Evolutionary conservation across 2,797 vertebrate species (phyloP).

Genomic region (Schizopygopsis pylzovi): DNA sequence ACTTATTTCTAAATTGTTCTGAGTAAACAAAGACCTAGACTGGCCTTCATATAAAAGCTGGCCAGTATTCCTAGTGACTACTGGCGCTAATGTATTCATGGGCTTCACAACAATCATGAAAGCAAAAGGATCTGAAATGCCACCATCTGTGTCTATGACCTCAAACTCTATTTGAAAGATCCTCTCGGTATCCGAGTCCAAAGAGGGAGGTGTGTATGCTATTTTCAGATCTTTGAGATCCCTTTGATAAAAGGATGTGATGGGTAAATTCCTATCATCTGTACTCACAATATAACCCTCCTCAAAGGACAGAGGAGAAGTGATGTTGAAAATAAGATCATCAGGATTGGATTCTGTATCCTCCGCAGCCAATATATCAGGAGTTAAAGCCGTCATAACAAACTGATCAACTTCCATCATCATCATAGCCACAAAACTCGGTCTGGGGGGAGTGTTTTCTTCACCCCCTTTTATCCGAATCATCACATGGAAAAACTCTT

Average conservation of each 20-base stretch:
- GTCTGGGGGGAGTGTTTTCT: constrained; percentile 90
- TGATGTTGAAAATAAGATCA: constrained; percentile 92
- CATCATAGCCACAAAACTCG: constrained; percentile 95
- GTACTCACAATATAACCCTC: constrained; percentile 95
- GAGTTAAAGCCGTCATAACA: constrained; percentile 91
- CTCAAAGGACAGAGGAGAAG: constrained; percentile 85
- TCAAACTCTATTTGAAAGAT: constrained; percentile 93
- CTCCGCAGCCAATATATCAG: constrained; percentile 92
- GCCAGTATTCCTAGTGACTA: constrained; percentile 90
- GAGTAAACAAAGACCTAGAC: constrained; percentile 85
- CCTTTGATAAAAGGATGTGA: constrained; percentile 90
- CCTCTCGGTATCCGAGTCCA: constrained; percentile 88
- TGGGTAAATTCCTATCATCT: constrained; percentile 90
- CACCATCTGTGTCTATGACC: constrained; percentile 90
- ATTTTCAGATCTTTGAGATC: constrained; percentile 90
- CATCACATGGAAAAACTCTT: constrained; percentile 92
- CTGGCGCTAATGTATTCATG: constrained; percentile 91
- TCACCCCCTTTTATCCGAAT: constrained; percentile 86
- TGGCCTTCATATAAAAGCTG: constrained; percentile 96
- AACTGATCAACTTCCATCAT: constrained; percentile 99
- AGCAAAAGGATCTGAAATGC: constrained; percentile 89
- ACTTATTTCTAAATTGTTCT: constrained; percentile 87
- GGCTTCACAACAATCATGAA: constrained; percentile 96
- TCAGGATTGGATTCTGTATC: constrained; percentile 86
- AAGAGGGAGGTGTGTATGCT: constrained; percentile 88